A percentile compares a stretch with the other conserved stretches of the same genome.
phyloP scores from a whole-genome alignment of 2,113 vertebrate genomes.

The Accipiter virgatus region DNA sequence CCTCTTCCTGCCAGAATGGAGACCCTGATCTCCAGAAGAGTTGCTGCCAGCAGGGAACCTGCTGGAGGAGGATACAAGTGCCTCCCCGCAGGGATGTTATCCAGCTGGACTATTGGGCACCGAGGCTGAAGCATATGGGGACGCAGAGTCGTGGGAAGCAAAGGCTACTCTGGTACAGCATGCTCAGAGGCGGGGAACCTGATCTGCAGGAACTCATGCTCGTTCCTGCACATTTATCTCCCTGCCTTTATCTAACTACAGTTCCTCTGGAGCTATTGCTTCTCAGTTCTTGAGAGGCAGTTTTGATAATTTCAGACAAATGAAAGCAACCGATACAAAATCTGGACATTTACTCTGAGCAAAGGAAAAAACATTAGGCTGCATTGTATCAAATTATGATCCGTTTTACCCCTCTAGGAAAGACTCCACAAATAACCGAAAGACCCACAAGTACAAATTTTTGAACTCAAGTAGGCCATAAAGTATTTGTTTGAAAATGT shows the following conservation, averaged over 20 bases:
- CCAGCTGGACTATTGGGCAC: neutral
- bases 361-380: neutral
- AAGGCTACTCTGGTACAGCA: neutral
- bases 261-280: neutral
- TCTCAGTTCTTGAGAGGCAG: neutral
- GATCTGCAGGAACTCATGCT: neutral
- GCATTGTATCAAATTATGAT: neutral
- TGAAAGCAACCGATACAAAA: neutral
- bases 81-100: neutral
- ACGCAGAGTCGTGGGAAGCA: neutral
- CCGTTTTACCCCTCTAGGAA: neutral
- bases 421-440: neutral
- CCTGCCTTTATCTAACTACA: neutral
- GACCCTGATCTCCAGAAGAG: neutral
- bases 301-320: conserved; percentile 22
- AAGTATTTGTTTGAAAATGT: neutral
- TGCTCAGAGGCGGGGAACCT: neutral
- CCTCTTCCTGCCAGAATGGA: neutral
- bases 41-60: neutral
- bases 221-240: neutral
- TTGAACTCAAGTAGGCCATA: neutral
- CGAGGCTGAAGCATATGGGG: neutral
- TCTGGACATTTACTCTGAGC: neutral
- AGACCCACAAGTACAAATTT: neutral
- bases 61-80: neutral